A percentile compares a stretch with the other conserved stretches of the same genome.
Conservation (phyloP, 2,113 vertebrate genomes). For the Fregetta grallaria region DNA sequence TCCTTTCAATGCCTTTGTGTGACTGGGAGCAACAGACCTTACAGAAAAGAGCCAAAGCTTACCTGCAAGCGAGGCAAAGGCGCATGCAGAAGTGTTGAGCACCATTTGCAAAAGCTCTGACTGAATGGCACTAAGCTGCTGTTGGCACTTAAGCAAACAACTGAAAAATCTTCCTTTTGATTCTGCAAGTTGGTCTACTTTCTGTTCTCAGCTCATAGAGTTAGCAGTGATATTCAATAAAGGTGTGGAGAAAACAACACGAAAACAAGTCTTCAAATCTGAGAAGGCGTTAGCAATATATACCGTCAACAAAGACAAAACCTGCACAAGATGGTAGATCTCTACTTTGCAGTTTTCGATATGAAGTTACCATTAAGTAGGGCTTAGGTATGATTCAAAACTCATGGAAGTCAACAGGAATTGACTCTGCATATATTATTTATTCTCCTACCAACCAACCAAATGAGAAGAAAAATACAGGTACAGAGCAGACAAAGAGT, state of each 20-base stretch:
- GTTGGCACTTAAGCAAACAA: rapidly evolving
- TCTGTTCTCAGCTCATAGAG: neutral
- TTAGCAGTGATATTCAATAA: neutral
- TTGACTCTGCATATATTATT: neutral
- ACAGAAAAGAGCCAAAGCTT: neutral
- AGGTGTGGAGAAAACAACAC: neutral
- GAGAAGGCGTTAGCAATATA: neutral
- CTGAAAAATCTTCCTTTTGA: neutral
- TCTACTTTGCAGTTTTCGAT: neutral
- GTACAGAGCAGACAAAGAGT: neutral
- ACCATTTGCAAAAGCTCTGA: neutral
- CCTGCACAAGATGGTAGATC: neutral
- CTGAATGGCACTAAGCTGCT: neutral
- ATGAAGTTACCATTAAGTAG: neutral
- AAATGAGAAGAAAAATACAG: neutral
- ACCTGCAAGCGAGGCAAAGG: neutral
- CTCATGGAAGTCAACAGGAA: neutral
- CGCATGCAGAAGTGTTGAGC: rapidly evolving
- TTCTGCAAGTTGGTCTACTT: neutral
- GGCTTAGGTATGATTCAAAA: neutral
- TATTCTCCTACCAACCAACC: neutral
- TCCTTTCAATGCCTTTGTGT: neutral
- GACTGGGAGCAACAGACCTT: neutral
- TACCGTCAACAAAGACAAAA: neutral
- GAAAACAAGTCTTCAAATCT: neutral